Conservation (phyloP, 1,140 invertebrate genomes). For the Drosophila trapezifrons region DNA sequence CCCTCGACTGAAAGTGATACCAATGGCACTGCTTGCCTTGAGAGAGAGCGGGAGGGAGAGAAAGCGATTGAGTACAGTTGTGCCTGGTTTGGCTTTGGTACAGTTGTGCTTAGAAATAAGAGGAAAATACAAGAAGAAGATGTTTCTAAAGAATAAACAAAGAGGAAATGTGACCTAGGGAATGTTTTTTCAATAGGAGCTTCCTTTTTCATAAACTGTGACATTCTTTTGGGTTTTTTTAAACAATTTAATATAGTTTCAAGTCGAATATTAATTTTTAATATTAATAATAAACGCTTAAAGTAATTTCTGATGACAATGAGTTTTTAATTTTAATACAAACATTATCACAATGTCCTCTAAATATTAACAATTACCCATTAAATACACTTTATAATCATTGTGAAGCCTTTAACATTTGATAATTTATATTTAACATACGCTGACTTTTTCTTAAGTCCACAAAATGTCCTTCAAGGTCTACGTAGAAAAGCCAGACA, state of each 20-base stretch:
- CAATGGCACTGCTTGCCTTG: slow-evolving; percentile 5
- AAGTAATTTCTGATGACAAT: too few relatives aligned
- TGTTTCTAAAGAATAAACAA: neutral
- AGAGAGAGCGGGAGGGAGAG: neutral
- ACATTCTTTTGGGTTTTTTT: too few relatives aligned
- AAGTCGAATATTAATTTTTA: too few relatives aligned
- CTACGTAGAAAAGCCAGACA: slow-evolving; percentile 1
- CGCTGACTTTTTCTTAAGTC: neutral
- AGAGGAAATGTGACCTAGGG: neutral
- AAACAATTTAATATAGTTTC: too few relatives aligned
- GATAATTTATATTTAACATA: neutral
- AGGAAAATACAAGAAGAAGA: neutral
- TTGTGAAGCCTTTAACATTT: neutral
- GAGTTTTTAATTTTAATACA: too few relatives aligned
- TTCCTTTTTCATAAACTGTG: neutral
- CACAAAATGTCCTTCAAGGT: neutral
- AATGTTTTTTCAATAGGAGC: too few relatives aligned
- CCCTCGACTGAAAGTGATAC: slow-evolving; percentile 44
- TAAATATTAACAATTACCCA: too few relatives aligned
- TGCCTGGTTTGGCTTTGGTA: slow-evolving; percentile 11
- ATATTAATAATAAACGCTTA: too few relatives aligned
- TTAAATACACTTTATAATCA: neutral
- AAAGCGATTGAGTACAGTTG: slow-evolving; percentile 22
- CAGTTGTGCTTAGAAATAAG: slow-evolving; percentile 29
- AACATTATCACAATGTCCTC: too few relatives aligned